Evolutionary conservation across 2,888 invertebrate genomes (phyloP).

Genomic region (Nowickia ferox): DNA sequence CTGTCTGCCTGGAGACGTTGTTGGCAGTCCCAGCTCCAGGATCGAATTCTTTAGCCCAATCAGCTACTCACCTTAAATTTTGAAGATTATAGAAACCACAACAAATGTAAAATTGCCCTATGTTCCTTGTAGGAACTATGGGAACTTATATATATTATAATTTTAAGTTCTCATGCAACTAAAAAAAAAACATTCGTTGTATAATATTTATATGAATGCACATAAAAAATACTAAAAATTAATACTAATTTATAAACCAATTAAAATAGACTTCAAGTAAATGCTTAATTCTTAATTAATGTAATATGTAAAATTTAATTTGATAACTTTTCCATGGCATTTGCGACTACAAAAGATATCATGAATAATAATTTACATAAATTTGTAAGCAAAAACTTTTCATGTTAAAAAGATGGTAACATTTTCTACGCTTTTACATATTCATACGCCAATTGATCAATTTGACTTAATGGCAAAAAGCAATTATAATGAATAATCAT

Average conservation of each 20-base stretch:
- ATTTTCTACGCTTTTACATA: neutral
- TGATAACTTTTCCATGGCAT: neutral
- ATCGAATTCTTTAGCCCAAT: too few species aligned
- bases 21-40: too few species aligned
- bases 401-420: neutral
- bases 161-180: too few species aligned
- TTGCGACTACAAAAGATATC: neutral
- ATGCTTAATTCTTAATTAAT: neutral
- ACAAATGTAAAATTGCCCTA: too few species aligned
- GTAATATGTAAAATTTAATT: neutral
- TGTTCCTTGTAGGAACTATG: too few species aligned
- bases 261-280: neutral
- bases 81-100: too few species aligned
- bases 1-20: too few species aligned
- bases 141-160: too few species aligned
- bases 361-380: conserved; percentile 42
- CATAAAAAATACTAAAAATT: neutral
- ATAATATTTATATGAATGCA: too few species aligned
- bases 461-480: conserved; percentile 20
- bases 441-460: conserved; percentile 1
- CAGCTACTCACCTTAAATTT: too few species aligned
- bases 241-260: neutral
- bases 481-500: conserved; percentile 22
- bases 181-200: too few species aligned
- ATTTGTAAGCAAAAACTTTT: conserved; percentile 25